These are phyloP conservation scores for Periophthalmus modestus DNA, from an alignment of 2,113 vertebrate genomes.

Conservation along the genomic window DNA sequence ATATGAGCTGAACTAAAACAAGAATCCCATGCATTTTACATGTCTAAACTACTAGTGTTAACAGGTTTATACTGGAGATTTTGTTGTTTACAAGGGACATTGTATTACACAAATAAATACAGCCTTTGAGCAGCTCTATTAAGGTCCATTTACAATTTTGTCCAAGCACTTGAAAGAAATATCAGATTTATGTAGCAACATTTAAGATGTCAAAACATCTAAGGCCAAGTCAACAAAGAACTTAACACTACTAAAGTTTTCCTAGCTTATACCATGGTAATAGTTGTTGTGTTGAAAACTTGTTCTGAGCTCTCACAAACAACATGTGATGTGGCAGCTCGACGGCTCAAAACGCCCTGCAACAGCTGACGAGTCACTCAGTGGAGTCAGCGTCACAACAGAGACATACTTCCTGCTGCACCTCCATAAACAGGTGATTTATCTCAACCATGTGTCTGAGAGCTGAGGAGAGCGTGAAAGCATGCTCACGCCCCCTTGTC, in stretches of 20 bases:
- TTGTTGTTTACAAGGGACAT: too few species aligned
- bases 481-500: constrained; percentile 50
- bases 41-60: not conserved
- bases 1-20: too few species aligned
- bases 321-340: constrained; percentile 39
- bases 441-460: constrained; percentile 61
- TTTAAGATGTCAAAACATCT: not conserved
- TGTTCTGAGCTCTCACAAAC: constrained; percentile 37
- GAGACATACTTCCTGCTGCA: constrained; percentile 54
- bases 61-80: not conserved
- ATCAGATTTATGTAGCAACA: not conserved
- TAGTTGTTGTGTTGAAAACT: constrained; percentile 16
- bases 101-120: not conserved
- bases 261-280: not conserved
- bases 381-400: constrained; percentile 21
- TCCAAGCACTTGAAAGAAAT: not conserved
- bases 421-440: constrained; percentile 65
- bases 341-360: constrained; percentile 38
- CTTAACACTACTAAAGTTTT: not conserved
- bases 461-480: constrained; percentile 43
- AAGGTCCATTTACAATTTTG: not conserved
- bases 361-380: constrained; percentile 68
- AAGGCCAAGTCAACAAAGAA: not conserved
- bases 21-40: too few species aligned
- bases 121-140: not conserved